Evolutionary conservation across 2,888 invertebrate species (phyloP).

Genomic region (Lasioglossum calceatum): DNA sequence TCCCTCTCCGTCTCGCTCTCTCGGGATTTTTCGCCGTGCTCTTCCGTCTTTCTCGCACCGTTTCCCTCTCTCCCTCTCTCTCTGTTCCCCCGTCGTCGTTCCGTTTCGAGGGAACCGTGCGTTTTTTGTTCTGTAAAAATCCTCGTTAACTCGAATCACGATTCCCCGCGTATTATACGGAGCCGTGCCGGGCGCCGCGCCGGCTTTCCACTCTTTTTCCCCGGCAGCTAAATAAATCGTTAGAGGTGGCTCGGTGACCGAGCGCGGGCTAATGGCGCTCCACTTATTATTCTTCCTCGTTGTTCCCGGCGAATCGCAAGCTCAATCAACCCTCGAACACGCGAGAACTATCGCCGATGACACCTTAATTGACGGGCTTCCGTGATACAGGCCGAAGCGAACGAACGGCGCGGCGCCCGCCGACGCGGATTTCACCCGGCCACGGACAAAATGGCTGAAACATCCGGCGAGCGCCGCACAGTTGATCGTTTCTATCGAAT

Average conservation of each 20-base stretch:
- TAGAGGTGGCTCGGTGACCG: slow-evolving; percentile 49
- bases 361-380: slow-evolving; percentile 23
- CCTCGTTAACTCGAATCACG: slow-evolving; percentile 64
- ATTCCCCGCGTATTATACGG: slow-evolving; percentile 37
- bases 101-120: slow-evolving; percentile 14
- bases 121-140: slow-evolving; percentile 61
- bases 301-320: slow-evolving; percentile 22
- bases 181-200: slow-evolving; percentile 1
- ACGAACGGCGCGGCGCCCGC: neutral
- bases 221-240: slow-evolving; percentile 63
- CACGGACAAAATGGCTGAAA: slow-evolving; percentile 55
- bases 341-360: slow-evolving; percentile 23
- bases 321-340: slow-evolving; percentile 29
- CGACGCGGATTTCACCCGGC: neutral
- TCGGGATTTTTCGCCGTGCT: slow-evolving; percentile 19
- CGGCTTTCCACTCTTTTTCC: slow-evolving; percentile 54
- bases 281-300: slow-evolving; percentile 44
- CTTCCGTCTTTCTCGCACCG: neutral
- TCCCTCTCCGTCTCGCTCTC: slow-evolving; percentile 28
- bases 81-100: slow-evolving; percentile 26
- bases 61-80: neutral
- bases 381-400: neutral
- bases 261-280: slow-evolving; percentile 60
- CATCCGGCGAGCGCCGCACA: neutral
- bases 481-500: neutral